Base-by-base conservation (phyloP, 2,888 invertebrate species). In the Trichogramma dendrolimi region DNA sequence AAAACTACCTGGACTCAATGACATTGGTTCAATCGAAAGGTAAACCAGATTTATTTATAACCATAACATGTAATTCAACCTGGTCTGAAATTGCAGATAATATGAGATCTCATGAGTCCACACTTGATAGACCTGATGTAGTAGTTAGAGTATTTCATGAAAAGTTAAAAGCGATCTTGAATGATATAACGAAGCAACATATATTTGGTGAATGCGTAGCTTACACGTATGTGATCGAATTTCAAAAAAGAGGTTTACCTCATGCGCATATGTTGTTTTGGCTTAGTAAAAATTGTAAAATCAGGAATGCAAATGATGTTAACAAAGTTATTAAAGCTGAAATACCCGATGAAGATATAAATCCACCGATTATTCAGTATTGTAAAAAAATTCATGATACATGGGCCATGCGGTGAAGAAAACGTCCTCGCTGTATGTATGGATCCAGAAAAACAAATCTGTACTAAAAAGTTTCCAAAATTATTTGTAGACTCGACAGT, bases 1-100 rank as follows among this genome's bases (percentile, higher is more conserved):
- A 79, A 70, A 69, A 71, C 38, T 75, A 71, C 64, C 74, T 80
- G 60, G 79, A 80, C 70, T 74, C 77, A 0, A 80, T 81, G 78
- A 67, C 76, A n/a, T 72, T 77, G 55, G 79, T 81, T 4, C 55
- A 71, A 40, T 72, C 73, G 55, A 74, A 65, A 72, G 80, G 80
- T 72, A 73, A 50, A 43, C 8, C 53, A n/a, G 8, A 46, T 46
- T n/a, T 46, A 46, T 46, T 46, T 46, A 46, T 46, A 10, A 46
- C 46, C 8, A 46, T 46, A 2, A 46, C 46, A 10, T 46, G 8
- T 10, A 46, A 46, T 46, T n/a, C 46, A 10, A 2, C 8, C 60
- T 80, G 79, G 79, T 64, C 58, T 10, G 79, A 80, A 70, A 78
- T 80, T 11, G 53, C 42, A 41, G 70, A 72, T 52, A 72, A 74